Evolutionary conservation across 2,113 vertebrate species (phyloP).

Genomic region (Equus przewalskii): DNA sequence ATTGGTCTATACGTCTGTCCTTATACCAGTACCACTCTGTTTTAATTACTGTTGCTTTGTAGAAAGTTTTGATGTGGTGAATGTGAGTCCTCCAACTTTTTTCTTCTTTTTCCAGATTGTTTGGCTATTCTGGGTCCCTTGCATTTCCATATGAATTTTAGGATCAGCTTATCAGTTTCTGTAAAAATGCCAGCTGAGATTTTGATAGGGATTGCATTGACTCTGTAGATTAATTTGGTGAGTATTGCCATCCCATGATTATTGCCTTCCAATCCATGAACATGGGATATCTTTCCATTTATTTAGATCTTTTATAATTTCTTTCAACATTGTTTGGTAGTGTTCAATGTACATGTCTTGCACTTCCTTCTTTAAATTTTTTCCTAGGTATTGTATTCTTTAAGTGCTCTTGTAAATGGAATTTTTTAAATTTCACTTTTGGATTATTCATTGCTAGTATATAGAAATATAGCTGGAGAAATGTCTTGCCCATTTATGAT

Average conservation of each 20-base stretch:
- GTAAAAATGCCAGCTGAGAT: neutral
- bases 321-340: neutral
- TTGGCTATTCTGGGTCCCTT: neutral
- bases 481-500: neutral
- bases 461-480: neutral
- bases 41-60: neutral
- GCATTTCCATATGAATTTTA: neutral
- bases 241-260: neutral
- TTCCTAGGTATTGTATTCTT: neutral
- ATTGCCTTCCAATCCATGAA: neutral
- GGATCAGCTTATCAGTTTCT: neutral
- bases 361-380: neutral
- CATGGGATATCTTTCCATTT: neutral
- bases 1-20: neutral
- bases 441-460: neutral
- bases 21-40: neutral
- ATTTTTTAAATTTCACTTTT: neutral
- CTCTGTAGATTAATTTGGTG: neutral
- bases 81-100: neutral
- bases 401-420: neutral
- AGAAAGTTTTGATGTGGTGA: neutral
- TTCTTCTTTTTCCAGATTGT: neutral
- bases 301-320: neutral
- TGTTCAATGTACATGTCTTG: neutral
- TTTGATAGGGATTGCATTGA: neutral